Base-by-base conservation (phyloP, 2,113 vertebrate species). In the Pelusios castaneus region DNA sequence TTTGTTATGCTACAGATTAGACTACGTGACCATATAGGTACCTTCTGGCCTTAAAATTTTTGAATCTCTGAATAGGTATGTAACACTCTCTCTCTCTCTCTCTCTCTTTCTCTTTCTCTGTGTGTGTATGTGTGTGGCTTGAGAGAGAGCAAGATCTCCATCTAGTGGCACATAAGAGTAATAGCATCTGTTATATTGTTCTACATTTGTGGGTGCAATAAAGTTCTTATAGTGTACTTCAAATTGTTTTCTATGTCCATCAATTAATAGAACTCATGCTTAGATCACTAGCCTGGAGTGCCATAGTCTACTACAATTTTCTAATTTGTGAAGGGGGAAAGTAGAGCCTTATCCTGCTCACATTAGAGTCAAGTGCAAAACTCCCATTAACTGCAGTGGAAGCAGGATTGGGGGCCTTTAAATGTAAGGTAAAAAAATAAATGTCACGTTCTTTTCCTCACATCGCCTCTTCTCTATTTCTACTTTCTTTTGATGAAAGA, bases 61-160 rank as follows among this genome's bases (percentile, higher is more conserved):
- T 27, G 67, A 80, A 75, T 51, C 55, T 47, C 67, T 0, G 0
- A 38, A 8, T 4, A 21, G 1, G 52, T 63, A 2, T 3, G 10
- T 47, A 47, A n/a, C n/a, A n/a, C n/a, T n/a, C n/a, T n/a, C n/a
- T n/a, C n/a, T n/a, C n/a, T n/a, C n/a, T n/a, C n/a, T n/a, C n/a
- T n/a, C n/a, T n/a, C n/a, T n/a, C n/a, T n/a, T n/a, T n/a, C n/a
- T n/a, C n/a, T n/a, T n/a, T n/a, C n/a, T n/a, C n/a, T 47, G 0
- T 24, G 3, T 1, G 13, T 1, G 21, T 3, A n/a, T 10, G 6
- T 91, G 63, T 2, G 6, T 25, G 94, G 19, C 38, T 70, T 38
- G 19, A 38, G n/a, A 70, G 63, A 34, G 31, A 60, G 60, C 31
- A 93, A 96, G 93, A 45, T 97, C 97, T 88, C 97, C 96, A 97